These are phyloP conservation scores for Centruroides sculpturatus DNA, from an alignment of 1,140 invertebrate species.

Conservation along the genomic window DNA sequence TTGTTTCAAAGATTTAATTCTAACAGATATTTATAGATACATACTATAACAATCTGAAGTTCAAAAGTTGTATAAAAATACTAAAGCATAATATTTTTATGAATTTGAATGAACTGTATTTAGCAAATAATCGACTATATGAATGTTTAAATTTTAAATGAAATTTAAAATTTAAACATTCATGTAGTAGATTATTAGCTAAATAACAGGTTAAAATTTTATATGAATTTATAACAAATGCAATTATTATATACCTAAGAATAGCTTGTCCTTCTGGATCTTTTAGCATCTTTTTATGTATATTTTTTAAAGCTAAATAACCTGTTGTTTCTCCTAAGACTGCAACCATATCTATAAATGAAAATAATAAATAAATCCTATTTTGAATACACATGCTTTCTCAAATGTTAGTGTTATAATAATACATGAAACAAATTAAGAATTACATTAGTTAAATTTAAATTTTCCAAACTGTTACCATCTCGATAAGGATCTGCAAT, in stretches of 20 bases:
- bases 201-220: slow-evolving; percentile 4
- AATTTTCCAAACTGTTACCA: slow-evolving; percentile 18
- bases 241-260: slow-evolving; percentile 29
- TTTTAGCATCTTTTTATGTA: slow-evolving; percentile 48
- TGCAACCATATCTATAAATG: slow-evolving; percentile 71
- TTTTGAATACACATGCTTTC: too few relatives aligned
- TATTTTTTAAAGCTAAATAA: slow-evolving; percentile 45
- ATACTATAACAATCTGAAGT: too few relatives aligned
- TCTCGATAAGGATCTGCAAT: slow-evolving; percentile 24
- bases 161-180: not conserved
- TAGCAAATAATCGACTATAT: not conserved
- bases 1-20: too few relatives aligned
- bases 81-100: too few relatives aligned
- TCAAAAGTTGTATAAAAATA: too few relatives aligned
- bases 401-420: not conserved
- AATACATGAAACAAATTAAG: not conserved
- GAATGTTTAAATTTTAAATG: not conserved
- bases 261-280: slow-evolving; percentile 54
- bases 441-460: too few relatives aligned
- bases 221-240: not conserved
- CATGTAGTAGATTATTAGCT: not conserved
- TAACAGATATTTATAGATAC: too few relatives aligned
- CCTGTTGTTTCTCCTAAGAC: slow-evolving; percentile 83
- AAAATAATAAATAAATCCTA: not conserved
- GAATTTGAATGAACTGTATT: too few relatives aligned